Evolutionary conservation across 2,888 invertebrate species (phyloP).

Genomic region (Deroplatys truncata): DNA sequence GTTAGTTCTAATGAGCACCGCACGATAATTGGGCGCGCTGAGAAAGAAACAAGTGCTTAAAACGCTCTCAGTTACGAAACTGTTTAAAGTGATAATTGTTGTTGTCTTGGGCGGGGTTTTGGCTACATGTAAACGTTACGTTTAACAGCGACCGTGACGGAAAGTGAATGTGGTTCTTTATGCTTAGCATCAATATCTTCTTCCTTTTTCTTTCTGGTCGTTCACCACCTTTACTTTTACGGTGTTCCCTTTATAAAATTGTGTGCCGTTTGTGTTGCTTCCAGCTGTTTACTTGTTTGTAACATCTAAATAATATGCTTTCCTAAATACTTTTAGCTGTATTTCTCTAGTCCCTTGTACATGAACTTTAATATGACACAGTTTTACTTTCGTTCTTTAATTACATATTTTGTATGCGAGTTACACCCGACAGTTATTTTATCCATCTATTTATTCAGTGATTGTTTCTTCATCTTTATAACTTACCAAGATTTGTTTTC

Average conservation of each 20-base stretch:
- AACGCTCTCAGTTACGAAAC: not conserved
- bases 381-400: too few relatives aligned
- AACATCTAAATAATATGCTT: too few relatives aligned
- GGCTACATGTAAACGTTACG: not conserved
- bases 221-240: not conserved
- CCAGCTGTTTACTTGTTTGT: too few relatives aligned
- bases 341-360: too few relatives aligned
- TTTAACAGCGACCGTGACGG: not conserved
- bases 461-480: too few relatives aligned
- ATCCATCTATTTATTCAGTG: too few relatives aligned
- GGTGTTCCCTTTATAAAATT: not conserved
- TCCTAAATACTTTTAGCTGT: too few relatives aligned
- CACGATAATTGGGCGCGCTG: not conserved
- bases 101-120: not conserved
- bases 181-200: not conserved
- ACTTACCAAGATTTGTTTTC: too few relatives aligned
- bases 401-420: too few relatives aligned
- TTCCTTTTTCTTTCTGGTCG: not conserved
- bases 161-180: not conserved
- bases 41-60: not conserved
- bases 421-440: too few relatives aligned
- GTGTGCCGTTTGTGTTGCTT: not conserved
- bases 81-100: not conserved
- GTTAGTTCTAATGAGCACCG: not conserved
- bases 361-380: too few relatives aligned